Conservation (phyloP, 2,113 vertebrate species). For the Cyprinus carpio region DNA sequence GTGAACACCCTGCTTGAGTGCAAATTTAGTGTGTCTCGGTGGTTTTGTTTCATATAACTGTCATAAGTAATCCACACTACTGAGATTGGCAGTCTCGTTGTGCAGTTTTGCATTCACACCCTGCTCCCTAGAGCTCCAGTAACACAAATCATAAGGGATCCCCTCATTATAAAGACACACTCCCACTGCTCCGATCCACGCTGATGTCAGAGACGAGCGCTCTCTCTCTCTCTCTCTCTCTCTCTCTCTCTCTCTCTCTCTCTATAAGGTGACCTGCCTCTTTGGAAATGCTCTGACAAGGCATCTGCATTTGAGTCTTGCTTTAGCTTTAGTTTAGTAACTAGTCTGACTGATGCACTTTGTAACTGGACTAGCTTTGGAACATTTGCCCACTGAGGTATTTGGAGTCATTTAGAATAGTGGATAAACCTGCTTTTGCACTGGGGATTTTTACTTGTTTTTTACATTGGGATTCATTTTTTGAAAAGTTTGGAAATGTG, state of each 20-base stretch:
- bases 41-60: not conserved
- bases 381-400: not conserved
- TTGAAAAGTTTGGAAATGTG: slow-evolving; percentile 20
- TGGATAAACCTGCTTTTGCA: slow-evolving; percentile 22
- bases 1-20: not conserved
- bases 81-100: not conserved
- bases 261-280: slow-evolving; percentile 69
- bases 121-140: not conserved
- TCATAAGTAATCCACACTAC: not conserved
- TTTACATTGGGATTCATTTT: not conserved
- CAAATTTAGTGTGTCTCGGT: not conserved
- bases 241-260: slow-evolving; percentile 30
- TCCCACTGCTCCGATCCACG: not conserved
- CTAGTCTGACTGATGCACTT: not conserved
- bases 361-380: not conserved
- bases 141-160: slow-evolving; percentile 14
- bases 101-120: slow-evolving; percentile 13
- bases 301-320: slow-evolving; percentile 13
- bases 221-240: slow-evolving; percentile 22
- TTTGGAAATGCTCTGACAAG: slow-evolving; percentile 50
- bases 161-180: slow-evolving; percentile 8
- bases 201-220: slow-evolving; percentile 62
- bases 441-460: slow-evolving; percentile 3
- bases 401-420: not conserved
- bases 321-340: not conserved